Conservation (phyloP, 2,113 vertebrate species). For the Dicrurus megarhynchus region DNA sequence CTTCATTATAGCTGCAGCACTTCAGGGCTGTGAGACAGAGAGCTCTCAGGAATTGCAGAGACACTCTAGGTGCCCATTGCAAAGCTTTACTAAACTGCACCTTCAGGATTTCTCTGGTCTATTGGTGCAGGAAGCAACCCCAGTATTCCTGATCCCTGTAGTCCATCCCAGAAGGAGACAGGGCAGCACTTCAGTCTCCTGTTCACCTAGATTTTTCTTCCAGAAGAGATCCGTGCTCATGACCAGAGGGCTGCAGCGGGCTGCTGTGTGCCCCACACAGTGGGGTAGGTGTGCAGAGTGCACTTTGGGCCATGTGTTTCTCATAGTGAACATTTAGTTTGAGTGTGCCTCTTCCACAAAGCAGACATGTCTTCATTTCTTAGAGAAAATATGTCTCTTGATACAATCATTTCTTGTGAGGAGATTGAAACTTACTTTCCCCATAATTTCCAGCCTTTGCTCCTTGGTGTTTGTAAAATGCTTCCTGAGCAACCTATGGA, state of each 20-base stretch:
- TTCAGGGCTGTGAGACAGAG: background rate
- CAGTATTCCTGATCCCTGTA: background rate
- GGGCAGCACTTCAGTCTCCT: background rate
- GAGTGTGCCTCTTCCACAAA: background rate
- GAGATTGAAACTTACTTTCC: background rate
- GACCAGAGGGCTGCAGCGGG: background rate
- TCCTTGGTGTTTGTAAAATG: background rate
- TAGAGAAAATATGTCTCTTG: background rate
- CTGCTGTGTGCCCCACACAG: accelerated
- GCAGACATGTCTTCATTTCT: background rate
- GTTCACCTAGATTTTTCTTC: background rate
- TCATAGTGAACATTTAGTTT: background rate
- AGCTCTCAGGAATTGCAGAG: background rate
- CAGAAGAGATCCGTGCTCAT: background rate
- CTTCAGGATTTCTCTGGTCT: background rate
- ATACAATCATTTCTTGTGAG: background rate
- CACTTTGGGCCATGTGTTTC: background rate
- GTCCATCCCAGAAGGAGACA: background rate
- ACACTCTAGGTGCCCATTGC: accelerated
- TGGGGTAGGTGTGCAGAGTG: no score
- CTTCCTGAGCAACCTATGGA: background rate
- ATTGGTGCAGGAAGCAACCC: accelerated
- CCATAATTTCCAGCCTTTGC: background rate
- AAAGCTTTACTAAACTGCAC: background rate
- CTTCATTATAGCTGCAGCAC: background rate